Evolutionary conservation across 2,888 invertebrate genomes (phyloP), one percentile per base, ranked within the genome.

Genomic region (Ischnura elegans): DNA sequence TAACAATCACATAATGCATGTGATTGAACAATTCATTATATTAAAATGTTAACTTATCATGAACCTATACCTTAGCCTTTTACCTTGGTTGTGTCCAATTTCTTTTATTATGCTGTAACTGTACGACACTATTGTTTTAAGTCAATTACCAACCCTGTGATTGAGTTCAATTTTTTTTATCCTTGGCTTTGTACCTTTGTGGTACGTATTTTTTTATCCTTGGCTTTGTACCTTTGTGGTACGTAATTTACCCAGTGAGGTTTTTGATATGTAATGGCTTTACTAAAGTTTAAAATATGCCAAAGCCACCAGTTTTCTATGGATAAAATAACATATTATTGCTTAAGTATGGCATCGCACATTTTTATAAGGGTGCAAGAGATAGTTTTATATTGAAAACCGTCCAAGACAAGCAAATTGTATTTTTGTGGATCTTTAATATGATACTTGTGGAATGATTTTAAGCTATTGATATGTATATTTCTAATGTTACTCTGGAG

Each of bases 351-450:
- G 16, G 10, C n/a, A 13, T 76, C 36, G n/a, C 36, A 8, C 36
- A 76, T 76, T 19, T 25, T 36, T 3, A 13, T 76, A 36, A 76
- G 2, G 29, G 36, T 76, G 76, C 25, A 29, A 76, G 76, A 36
- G 29, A n/a, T 76, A 76, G 61, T 76, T 76, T 36, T 76, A 76
- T 36, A 8, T 10, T 36, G 36, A 76, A 10, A 25, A 36, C 76
- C 76, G 76, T 76, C 76, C 76, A 76, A 76, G 29, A 76, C 10
- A 76, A 2, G 36, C 2, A 16, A 29, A 36, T 76, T 76, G 29
- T 76, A 76, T 76, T 76, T 76, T 76, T 76, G 29, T 76, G 76
- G 76, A 76, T 76, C 16, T 76, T 76, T 76, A 36, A 29, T 36
- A 36, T 76, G 76, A 8, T 36, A 36, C 1, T 36, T 76, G 6